phyloP scores from a whole-genome alignment of 2,113 vertebrate genomes.

The Laticauda colubrina region DNA sequence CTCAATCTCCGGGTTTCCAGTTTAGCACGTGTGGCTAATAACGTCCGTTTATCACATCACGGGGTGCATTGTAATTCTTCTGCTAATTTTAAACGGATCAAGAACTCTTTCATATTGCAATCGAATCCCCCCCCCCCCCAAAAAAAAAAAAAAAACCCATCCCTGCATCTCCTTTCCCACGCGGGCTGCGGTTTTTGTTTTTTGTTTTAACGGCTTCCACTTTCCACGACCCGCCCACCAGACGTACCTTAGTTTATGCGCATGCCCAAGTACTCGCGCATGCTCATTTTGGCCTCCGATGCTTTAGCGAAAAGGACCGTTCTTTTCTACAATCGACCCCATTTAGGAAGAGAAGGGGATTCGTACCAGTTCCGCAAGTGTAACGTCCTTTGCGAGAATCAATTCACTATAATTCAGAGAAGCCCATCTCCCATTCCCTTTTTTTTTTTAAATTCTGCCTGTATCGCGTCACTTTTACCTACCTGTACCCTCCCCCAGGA shows the following conservation, averaged over 20 bases:
- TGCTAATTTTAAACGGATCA: not conserved
- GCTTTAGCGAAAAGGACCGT: not conserved
- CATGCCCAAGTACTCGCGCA: not conserved
- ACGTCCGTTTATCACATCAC: not conserved
- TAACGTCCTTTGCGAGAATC: no score
- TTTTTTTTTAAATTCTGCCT: not conserved
- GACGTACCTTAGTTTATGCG: not conserved
- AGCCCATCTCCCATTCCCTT: no score
- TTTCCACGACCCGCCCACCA: not conserved
- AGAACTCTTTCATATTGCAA: not conserved
- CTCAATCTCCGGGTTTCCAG: not conserved
- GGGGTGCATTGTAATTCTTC: not conserved
- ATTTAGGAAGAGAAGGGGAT: no score
- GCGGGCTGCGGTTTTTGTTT: not conserved
- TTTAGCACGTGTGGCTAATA: not conserved
- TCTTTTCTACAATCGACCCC: not conserved
- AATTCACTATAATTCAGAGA: not conserved
- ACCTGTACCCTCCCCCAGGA: not conserved
- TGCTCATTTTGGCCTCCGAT: not conserved
- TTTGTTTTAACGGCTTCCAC: not conserved
- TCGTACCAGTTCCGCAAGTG: not conserved
- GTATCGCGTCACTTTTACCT: not conserved
- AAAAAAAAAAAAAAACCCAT: no score
- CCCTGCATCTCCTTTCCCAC: not conserved
- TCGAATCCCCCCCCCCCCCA: not conserved